Evolutionary conservation across 2,888 invertebrate genomes (phyloP).

Genomic region (Metopia argyrocephala): DNA sequence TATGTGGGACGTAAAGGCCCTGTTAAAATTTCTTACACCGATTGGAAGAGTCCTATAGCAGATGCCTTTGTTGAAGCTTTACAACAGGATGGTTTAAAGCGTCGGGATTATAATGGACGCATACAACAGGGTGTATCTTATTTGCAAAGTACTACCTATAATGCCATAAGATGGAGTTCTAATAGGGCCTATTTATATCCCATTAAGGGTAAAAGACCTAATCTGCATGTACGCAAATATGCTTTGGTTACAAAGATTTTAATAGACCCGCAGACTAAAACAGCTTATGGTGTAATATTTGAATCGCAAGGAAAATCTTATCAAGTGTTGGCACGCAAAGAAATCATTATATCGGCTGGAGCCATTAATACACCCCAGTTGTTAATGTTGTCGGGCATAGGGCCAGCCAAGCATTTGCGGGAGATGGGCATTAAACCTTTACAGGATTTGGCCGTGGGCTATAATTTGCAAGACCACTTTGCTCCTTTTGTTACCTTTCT

Average conservation of each 20-base stretch:
- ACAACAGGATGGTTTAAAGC: conserved; percentile 81
- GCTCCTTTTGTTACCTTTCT: conserved; percentile 84
- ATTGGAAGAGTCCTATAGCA: conserved; percentile 80
- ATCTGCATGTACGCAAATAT: conserved; percentile 81
- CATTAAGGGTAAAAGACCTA: conserved; percentile 78
- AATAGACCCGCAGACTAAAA: conserved; percentile 79
- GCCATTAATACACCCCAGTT: conserved; percentile 90
- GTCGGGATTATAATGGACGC: conserved; percentile 84
- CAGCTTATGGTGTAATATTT: conserved; percentile 81
- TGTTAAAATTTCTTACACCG: conserved; percentile 80
- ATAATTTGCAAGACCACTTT: conserved; percentile 83
- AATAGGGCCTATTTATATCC: conserved; percentile 82
- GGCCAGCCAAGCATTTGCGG: conserved; percentile 81
- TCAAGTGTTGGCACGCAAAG: conserved; percentile 81
- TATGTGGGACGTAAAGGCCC: conserved; percentile 80
- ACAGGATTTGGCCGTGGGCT: conserved; percentile 82
- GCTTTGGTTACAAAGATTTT: conserved; percentile 81
- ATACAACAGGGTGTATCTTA: conserved; percentile 82
- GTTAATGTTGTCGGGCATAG: conserved; percentile 88
- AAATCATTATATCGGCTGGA: conserved; percentile 87
- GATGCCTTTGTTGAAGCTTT: conserved; percentile 83
- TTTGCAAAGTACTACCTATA: conserved; percentile 81
- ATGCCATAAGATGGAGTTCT: conserved; percentile 81
- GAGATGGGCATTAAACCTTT: conserved; percentile 81
- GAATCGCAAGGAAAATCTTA: conserved; percentile 77